These are phyloP conservation scores for Thamnophis elegans DNA, from an alignment of 2,797 vertebrate genomes.

Conservation along the genomic window DNA sequence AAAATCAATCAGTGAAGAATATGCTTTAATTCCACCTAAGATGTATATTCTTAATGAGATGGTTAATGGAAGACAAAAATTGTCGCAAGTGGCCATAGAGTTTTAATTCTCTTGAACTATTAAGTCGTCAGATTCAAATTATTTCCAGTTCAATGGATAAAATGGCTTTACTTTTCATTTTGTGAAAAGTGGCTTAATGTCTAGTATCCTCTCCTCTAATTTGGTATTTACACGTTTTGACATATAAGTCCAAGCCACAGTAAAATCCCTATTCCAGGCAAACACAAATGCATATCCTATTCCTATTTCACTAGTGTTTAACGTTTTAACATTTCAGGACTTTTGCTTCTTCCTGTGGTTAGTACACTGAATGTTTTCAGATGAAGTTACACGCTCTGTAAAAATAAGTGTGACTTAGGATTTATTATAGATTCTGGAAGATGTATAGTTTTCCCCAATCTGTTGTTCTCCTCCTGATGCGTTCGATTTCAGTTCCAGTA, in stretches of 20 bases:
- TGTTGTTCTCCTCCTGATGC: background rate
- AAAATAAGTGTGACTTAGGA: background rate
- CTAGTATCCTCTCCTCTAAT: background rate
- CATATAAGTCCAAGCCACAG: background rate
- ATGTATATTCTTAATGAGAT: background rate
- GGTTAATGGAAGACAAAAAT: background rate
- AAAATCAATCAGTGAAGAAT: background rate
- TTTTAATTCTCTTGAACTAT: background rate
- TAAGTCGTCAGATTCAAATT: background rate
- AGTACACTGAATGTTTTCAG: background rate
- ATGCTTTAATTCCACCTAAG: background rate
- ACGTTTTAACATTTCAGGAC: background rate
- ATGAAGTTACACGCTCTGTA: background rate
- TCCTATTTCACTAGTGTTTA: background rate
- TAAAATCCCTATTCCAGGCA: background rate
- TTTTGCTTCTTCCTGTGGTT: background rate
- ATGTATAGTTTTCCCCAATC: background rate
- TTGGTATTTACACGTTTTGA: background rate
- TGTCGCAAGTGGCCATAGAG: background rate
- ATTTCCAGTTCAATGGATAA: background rate
- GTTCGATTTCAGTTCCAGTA: background rate
- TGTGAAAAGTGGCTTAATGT: background rate
- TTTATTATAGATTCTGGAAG: background rate
- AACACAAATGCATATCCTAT: background rate
- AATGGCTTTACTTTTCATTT: background rate